Evolutionary conservation across 2,113 vertebrate genomes (phyloP).

Genomic region (Oreamnos americanus): DNA sequence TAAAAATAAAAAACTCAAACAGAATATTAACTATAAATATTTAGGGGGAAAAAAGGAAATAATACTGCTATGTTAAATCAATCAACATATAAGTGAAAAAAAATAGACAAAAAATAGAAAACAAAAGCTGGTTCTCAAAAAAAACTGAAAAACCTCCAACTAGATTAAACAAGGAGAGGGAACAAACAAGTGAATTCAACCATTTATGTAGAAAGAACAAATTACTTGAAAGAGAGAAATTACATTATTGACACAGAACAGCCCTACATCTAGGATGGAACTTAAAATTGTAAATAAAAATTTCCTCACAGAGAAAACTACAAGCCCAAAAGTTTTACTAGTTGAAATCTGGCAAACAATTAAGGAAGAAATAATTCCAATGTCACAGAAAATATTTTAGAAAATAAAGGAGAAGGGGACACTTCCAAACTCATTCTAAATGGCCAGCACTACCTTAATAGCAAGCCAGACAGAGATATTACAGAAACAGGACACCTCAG

Average conservation of each 20-base stretch:
- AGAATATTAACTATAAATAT: background rate
- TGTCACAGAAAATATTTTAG: background rate
- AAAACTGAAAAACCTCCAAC: background rate
- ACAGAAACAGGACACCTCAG: background rate
- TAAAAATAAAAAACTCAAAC: background rate
- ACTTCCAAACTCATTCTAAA: background rate
- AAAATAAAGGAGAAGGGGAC: background rate
- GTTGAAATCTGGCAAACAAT: background rate
- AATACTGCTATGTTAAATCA: background rate
- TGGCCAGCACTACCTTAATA: background rate
- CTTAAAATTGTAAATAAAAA: constrained; percentile 17
- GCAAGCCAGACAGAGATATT: background rate
- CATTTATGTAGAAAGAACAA: background rate
- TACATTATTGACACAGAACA: background rate
- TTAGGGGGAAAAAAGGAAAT: background rate
- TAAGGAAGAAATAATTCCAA: background rate
- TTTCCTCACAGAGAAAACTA: background rate
- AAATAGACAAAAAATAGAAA: background rate
- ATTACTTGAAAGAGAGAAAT: background rate
- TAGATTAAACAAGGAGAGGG: background rate
- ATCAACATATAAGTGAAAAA: background rate
- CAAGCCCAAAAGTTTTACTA: background rate
- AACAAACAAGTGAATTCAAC: background rate
- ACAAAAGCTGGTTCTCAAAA: background rate
- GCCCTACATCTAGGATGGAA: background rate